Evolutionary conservation across 2,113 vertebrate genomes (phyloP), one percentile per base, ranked within the genome.

Genomic region (Limanda limanda): DNA sequence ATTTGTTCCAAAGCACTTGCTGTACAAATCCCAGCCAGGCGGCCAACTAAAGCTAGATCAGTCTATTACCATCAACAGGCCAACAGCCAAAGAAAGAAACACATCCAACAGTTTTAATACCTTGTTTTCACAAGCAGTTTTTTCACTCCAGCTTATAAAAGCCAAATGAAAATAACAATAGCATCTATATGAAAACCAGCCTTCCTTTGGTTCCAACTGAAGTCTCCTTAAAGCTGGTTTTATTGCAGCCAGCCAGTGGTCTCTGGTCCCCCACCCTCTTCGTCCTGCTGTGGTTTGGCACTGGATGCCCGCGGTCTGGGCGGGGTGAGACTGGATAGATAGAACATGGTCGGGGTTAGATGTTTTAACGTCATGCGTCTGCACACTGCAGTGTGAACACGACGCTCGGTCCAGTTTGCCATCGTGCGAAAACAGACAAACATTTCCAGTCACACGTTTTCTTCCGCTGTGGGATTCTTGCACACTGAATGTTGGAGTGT

Each of bases 91-190:
- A 54, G 57, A 47, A 78, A 83, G 79, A 88, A 89, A 91, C 76
- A 82, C 86, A 89, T 88, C 87, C 87, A 90, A 87, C 88, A 70
- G 76, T 91, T 91, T 91, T 90, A 91, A 92, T 91, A 91, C 88
- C 90, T 90, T 91, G 90, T 90, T 92, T 92, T 92, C 83, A 92
- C 89, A 85, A 89, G 79, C 76, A 85, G 67, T 51, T 76, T 89
- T 89, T 91, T 90, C 76, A 86, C 83, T 86, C 74, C 71, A 80
- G 84, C 88, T 86, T 79, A 79, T 85, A 84, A 91, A 93, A 88
- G 86, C 85, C 84, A 90, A 92, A 91, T 66, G 80, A 91, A 86
- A 85, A 89, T 83, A 90, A 91, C 89, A 92, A 90, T 89, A 81
- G 78, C 81, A 83, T 90, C 85, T 83, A 86, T 60, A 87, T 78